phyloP scores from a whole-genome alignment of 2,888 invertebrate genomes.

The Diaperis boleti region DNA sequence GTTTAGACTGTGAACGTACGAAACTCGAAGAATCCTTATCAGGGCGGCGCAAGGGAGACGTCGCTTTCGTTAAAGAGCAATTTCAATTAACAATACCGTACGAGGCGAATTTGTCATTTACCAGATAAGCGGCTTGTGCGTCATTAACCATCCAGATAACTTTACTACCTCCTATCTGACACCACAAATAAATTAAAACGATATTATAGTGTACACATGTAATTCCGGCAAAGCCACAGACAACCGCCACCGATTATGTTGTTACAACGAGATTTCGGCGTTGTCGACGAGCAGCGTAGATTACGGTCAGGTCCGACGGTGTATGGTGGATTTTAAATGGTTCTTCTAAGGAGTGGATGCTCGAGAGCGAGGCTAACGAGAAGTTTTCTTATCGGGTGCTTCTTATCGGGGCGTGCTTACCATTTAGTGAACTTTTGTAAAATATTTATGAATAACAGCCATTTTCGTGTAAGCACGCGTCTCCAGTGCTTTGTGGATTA shows the following conservation, averaged over 20 bases:
- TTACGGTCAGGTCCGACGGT: too few relatives aligned
- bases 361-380: background rate
- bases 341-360: too few relatives aligned
- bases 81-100: conserved; percentile 55
- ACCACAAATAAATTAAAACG: conserved; percentile 34
- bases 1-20: conserved; percentile 51
- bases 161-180: conserved; percentile 36
- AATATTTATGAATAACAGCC: too few relatives aligned
- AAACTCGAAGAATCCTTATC: conserved; percentile 49
- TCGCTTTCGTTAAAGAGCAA: conserved; percentile 53
- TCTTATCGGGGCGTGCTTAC: background rate
- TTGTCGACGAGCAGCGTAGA: too few relatives aligned
- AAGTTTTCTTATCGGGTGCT: background rate
- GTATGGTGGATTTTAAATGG: too few relatives aligned
- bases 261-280: background rate
- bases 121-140: conserved; percentile 46
- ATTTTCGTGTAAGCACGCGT: too few relatives aligned
- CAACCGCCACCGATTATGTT: conserved; percentile 27
- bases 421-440: too few relatives aligned
- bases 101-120: conserved; percentile 49
- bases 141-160: conserved; percentile 41
- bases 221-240: conserved; percentile 24
- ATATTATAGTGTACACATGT: conserved; percentile 27
- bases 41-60: conserved; percentile 52
- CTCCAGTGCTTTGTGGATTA: too few relatives aligned